Evolutionary conservation across 2,888 invertebrate species (phyloP).

Genomic region (Notocelia uddmanniana): DNA sequence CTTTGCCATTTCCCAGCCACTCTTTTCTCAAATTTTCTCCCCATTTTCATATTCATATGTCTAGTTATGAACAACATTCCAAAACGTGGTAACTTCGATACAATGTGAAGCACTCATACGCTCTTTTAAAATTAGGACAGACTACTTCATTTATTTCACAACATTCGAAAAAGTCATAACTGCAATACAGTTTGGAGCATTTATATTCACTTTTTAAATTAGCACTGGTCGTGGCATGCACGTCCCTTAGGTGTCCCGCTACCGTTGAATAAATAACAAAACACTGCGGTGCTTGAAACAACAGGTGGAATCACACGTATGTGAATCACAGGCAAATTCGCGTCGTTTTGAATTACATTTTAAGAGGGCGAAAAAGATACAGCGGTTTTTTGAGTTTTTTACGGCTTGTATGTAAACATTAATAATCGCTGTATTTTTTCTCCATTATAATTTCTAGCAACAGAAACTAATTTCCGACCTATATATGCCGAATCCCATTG

Average conservation of each 20-base stretch:
- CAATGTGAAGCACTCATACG: background rate
- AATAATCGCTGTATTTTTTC: no score
- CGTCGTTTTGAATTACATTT: no score
- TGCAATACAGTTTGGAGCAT: background rate
- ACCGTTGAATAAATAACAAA: constrained; percentile 42
- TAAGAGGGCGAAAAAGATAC: no score
- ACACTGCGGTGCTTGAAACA: constrained; percentile 31
- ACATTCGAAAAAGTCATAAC: background rate
- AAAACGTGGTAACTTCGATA: background rate
- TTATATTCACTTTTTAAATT: constrained; percentile 15
- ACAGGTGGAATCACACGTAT: background rate
- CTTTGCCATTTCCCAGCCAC: background rate
- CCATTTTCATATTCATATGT: background rate
- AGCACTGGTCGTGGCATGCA: constrained; percentile 6
- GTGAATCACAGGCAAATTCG: background rate
- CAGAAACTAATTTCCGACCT: no score
- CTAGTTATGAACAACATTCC: background rate
- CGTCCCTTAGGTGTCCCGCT: constrained; percentile 22
- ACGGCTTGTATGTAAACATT: no score
- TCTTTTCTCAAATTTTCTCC: background rate
- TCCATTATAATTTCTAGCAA: no score
- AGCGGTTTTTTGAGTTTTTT: no score
- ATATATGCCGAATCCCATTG: no score
- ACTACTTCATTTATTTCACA: background rate
- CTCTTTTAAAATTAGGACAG: constrained; percentile 10